A percentile compares a stretch with the other conserved stretches of the same genome.
Evolutionary conservation across 2,888 invertebrate species (phyloP).

Genomic region (Morpho helenor): DNA sequence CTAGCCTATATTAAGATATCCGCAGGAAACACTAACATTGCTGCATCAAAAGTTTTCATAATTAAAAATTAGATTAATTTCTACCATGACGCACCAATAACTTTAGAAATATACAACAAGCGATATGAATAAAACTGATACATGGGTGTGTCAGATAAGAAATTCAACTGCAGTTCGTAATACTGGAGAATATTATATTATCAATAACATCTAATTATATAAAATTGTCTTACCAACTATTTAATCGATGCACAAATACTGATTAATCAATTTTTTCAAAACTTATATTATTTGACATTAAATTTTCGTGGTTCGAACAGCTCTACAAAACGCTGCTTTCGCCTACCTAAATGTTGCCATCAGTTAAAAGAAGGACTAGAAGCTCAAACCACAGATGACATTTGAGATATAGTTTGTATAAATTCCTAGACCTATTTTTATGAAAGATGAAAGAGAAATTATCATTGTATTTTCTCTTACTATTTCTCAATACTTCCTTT

Average conservation of each 20-base stretch:
- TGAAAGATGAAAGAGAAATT: too few species aligned
- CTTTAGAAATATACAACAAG: background rate
- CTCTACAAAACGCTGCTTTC: constrained; percentile 22
- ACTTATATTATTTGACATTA: constrained; percentile 43
- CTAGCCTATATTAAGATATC: constrained; percentile 8
- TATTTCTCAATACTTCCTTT: too few species aligned
- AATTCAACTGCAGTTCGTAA: background rate
- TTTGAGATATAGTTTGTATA: too few species aligned
- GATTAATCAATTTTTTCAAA: constrained; percentile 28
- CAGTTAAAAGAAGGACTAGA: too few species aligned
- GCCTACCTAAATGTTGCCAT: too few species aligned
- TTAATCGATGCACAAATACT: constrained; percentile 17
- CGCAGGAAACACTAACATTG: background rate
- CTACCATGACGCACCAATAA: too few species aligned
- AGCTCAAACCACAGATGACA: too few species aligned
- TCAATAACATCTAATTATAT: background rate
- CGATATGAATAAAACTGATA: constrained; percentile 42
- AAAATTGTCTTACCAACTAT: constrained; percentile 38
- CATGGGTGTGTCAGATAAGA: constrained; percentile 67
- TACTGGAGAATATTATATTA: background rate
- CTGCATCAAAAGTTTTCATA: too few species aligned
- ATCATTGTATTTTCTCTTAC: too few species aligned
- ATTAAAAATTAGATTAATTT: too few species aligned
- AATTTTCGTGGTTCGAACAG: constrained; percentile 58
- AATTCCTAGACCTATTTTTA: too few species aligned